These are phyloP conservation scores for Danio jaintianensis DNA, from an alignment of 2,797 vertebrate species.

Conservation along the genomic window DNA sequence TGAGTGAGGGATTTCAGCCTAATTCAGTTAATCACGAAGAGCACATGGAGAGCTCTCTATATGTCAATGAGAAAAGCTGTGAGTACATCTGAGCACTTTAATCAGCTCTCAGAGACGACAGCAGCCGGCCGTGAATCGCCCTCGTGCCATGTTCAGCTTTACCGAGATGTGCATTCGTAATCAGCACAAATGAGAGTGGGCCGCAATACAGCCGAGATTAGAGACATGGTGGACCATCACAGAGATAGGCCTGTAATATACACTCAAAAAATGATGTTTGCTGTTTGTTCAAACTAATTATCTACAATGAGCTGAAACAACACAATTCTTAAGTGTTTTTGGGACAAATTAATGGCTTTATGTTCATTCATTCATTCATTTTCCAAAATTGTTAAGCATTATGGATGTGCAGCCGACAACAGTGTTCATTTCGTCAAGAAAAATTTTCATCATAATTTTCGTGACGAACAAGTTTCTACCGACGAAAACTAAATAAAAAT, in stretches of 20 bases:
- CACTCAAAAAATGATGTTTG: no score
- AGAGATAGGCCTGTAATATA: not conserved
- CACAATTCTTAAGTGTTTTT: no score
- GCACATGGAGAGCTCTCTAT: constrained; percentile 4
- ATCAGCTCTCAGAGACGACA: constrained; percentile 9
- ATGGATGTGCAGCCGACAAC: no score
- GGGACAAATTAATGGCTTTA: no score
- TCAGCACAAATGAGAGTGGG: constrained; percentile 23
- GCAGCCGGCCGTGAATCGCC: not conserved
- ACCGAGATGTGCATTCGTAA: constrained; percentile 16
- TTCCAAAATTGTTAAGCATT: no score
- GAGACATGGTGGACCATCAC: not conserved
- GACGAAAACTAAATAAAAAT: no score
- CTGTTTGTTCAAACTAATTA: no score
- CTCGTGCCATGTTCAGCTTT: not conserved
- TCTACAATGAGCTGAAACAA: no score
- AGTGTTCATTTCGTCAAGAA: no score
- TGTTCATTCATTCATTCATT: no score
- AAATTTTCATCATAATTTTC: no score
- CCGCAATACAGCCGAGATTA: not conserved
- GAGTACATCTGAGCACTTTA: constrained; percentile 20
- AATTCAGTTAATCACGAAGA: constrained; percentile 29
- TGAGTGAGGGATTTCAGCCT: not conserved
- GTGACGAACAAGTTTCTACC: no score
- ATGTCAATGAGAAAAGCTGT: constrained; percentile 24